These are phyloP conservation scores for Eulacestoma nigropectus DNA, from an alignment of 2,113 vertebrate genomes.

Conservation along the genomic window DNA sequence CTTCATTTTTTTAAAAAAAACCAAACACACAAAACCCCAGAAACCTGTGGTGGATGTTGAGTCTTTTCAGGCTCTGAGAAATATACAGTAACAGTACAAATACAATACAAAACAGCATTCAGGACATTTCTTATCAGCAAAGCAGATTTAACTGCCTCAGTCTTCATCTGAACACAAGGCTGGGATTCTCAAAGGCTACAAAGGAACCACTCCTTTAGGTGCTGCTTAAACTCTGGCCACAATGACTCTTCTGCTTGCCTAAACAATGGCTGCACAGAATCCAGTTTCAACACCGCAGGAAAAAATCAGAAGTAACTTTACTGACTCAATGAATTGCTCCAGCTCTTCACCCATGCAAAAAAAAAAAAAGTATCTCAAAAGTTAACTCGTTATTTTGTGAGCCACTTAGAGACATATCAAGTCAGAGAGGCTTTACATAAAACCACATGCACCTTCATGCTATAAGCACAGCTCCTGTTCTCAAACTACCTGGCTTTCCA, in stretches of 20 bases:
- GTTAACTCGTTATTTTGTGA: background rate
- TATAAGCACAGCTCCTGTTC: background rate
- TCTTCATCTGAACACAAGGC: background rate
- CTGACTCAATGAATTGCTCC: background rate
- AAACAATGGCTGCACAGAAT: background rate
- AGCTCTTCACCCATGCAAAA: background rate
- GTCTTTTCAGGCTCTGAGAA: background rate
- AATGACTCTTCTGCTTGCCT: background rate
- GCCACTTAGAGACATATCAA: background rate
- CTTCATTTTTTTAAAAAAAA: background rate
- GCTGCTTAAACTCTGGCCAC: background rate
- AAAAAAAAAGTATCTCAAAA: background rate
- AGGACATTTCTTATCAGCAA: background rate
- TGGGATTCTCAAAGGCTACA: background rate
- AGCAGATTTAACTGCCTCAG: background rate
- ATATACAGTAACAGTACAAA: background rate
- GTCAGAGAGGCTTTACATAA: background rate
- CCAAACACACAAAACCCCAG: background rate
- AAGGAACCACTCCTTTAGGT: background rate
- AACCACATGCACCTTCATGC: background rate
- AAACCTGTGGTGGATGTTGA: background rate
- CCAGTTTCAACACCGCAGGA: background rate
- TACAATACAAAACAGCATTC: background rate
- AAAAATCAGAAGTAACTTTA: constrained; percentile 5
- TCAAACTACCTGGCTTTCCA: background rate